A percentile compares a stretch with the other conserved stretches of the same genome.
These are phyloP conservation scores for Tetragonula carbonaria DNA, from an alignment of 2,888 invertebrate genomes.

Conservation along the genomic window DNA sequence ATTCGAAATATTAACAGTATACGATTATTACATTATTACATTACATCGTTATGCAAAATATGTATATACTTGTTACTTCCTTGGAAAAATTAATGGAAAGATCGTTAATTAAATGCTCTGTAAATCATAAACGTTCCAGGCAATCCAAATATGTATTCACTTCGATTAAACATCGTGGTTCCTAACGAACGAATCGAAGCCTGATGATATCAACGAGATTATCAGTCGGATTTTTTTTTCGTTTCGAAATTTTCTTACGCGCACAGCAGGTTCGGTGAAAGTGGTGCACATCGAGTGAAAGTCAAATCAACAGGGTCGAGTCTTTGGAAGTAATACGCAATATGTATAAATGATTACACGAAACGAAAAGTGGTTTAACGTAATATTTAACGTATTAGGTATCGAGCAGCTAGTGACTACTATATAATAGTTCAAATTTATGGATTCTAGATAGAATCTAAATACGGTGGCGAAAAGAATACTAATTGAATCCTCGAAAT, in stretches of 20 bases:
- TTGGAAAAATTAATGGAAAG: too few relatives aligned
- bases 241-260: conserved; percentile 59
- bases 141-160: background rate
- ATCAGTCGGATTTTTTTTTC: conserved; percentile 34
- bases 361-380: conserved; percentile 28
- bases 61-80: too few relatives aligned
- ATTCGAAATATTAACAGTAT: too few relatives aligned
- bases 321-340: conserved; percentile 18
- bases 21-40: too few relatives aligned
- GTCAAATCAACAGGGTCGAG: conserved; percentile 58
- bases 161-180: background rate
- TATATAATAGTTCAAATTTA: too few relatives aligned
- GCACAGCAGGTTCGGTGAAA: conserved; percentile 57
- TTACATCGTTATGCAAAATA: too few relatives aligned
- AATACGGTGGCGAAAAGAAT: too few relatives aligned
- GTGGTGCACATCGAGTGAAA: conserved; percentile 66
- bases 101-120: too few relatives aligned
- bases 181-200: background rate
- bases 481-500: too few relatives aligned
- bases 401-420: too few relatives aligned
- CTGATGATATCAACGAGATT: background rate
- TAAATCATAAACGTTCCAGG: background rate
- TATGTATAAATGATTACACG: conserved; percentile 42
- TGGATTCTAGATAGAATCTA: too few relatives aligned
- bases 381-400: background rate